Base-by-base conservation (phyloP, 2,888 invertebrate species). In the Taphrorychus bicolor region DNA sequence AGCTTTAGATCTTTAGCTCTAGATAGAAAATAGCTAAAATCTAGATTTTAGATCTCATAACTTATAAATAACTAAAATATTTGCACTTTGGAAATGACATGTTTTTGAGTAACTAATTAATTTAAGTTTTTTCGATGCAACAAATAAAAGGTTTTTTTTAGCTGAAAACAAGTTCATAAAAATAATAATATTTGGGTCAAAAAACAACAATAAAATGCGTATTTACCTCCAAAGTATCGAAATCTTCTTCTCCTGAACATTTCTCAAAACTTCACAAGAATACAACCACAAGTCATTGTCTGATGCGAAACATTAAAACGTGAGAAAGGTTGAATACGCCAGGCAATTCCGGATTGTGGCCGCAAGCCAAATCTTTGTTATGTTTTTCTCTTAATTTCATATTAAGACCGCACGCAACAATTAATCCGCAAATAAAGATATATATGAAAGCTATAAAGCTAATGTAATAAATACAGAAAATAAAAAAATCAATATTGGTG, bases 161-260 rank as follows among this genome's bases (percentile, higher is more conserved):
- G 11, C 5, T 7, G 7, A 32, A 11, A 32, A 32, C 5, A 32
- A 32, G 11, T 32, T 11, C 32, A 32, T 32, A 32, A 48, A n/a
- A 48, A 48, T 48, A 48, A 48, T n/a, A n/a, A 48, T 16, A 11
- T 4, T 16, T 16, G 42, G 23, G 2, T 45, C 17, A 11, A 4
- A 23, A 18, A 59, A 54, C 40, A 54, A 32, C 40, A 22, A 41
- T 19, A 21, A 54, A 45, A 22, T 3, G 16, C 42, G 9, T 52
- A 63, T 63, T 63, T 70, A 70, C 70, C 70, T 24, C 70, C 68
- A 58, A 70, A 70, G 68, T 65, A 70, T 48, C 53, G 42, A 41
- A 40, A 57, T 54, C 68, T 65, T n/a, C n/a, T n/a, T 23, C 61
- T 68, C 9, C 24, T 18, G 21, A 60, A 68, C 70, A 70, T 70